Base-by-base conservation (phyloP, 2,797 vertebrate genomes). In the Strix occidentalis region DNA sequence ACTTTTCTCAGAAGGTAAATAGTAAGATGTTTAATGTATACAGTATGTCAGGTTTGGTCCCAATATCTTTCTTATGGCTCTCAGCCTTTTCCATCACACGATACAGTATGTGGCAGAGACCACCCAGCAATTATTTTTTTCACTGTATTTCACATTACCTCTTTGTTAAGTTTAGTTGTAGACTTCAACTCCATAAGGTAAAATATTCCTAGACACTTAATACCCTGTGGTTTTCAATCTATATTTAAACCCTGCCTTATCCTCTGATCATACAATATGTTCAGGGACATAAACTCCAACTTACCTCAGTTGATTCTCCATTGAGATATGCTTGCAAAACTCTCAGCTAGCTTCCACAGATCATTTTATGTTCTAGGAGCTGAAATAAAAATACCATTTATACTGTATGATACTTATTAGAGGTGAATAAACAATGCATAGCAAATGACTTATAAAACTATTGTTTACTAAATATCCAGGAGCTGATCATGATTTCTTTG, bases 121-220 rank as follows among this genome's bases (percentile, higher is more conserved):
- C 80, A 86, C 94, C 37, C 96, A 97, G 93, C 65, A 93, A 89
- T 88, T 96, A 56, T 61, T 61, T 96, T 94, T 87, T 66, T 72
- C 64, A 89, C 87, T 78, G 54, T 64, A 96, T 82, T 97, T 96
- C 95, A 93, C 71, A 93, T 97, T 93, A 93, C 90, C 28, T 89
- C 89, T 95, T 89, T 94, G 87, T 91, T 96, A 91, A 90, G 51
- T 84, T 90, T 86, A 90, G 87, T 71, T 90, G 69, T 89, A 95
- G 91, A 72, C 87, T 96, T 95, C 85, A 89, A 94, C 57, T 92
- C 95, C 77, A 53, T 77, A 91, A 84, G 78, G 89, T 91, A 97
- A 97, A 97, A 97, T 96, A 96, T 91, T 97, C 63, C 93, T 87
- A 92, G 92, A 96, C 89, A 96, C 91, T 95, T 96, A 93, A 96